Conservation (phyloP, 1,140 invertebrate genomes). For the Diachasmimorpha longicaudata region DNA sequence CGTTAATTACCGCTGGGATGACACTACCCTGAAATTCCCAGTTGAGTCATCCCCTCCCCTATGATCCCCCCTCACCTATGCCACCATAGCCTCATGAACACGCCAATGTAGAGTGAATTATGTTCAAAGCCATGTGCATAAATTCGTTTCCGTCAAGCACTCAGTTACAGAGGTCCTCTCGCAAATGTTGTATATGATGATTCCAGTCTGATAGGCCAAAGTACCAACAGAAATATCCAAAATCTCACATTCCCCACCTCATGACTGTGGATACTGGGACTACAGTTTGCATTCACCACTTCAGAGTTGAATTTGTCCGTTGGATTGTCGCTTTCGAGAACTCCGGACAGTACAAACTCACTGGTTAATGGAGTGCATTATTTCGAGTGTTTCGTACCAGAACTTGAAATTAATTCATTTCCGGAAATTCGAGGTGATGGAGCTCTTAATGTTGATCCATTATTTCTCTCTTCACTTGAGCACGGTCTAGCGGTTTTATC, state of each 20-base stretch:
- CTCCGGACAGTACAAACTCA: neutral
- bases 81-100: slow-evolving; percentile 29
- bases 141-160: slow-evolving; percentile 37
- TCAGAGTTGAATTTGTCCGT: neutral
- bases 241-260: neutral
- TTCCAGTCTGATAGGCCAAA: slow-evolving; percentile 1
- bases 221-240: neutral
- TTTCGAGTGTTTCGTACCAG: no score
- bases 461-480: no score
- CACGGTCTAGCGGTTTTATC: no score
- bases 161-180: slow-evolving; percentile 31
- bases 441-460: no score
- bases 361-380: no score
- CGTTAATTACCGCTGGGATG: slow-evolving; percentile 40
- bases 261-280: neutral
- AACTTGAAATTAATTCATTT: no score
- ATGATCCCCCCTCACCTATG: neutral
- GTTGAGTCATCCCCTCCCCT: slow-evolving; percentile 9
- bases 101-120: slow-evolving; percentile 39
- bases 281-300: neutral
- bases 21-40: neutral
- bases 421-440: no score
- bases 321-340: neutral
- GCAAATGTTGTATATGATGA: slow-evolving; percentile 19
- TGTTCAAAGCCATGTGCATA: slow-evolving; percentile 32